phyloP scores from a whole-genome alignment of 1,140 invertebrate genomes.

The Drosophila leontia region DNA sequence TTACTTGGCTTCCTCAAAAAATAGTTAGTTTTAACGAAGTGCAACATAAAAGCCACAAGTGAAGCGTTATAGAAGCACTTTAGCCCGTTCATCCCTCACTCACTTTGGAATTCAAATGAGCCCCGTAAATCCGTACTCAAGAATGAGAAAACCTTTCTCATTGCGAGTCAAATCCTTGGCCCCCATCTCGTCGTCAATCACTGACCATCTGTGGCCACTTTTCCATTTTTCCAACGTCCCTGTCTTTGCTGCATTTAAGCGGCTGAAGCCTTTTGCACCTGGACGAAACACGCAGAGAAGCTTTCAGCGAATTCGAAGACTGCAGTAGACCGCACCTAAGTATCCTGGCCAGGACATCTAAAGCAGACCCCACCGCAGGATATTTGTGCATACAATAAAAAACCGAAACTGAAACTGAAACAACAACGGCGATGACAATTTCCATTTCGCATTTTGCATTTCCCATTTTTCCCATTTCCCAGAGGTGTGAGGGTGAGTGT shows the following conservation, averaged over 20 bases:
- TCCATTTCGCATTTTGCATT: slow-evolving; percentile 32
- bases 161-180: slow-evolving; percentile 33
- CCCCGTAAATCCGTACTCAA: slow-evolving; percentile 24
- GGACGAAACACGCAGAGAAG: slow-evolving; percentile 37
- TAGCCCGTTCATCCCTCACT: background rate
- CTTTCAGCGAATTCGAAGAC: slow-evolving; percentile 37
- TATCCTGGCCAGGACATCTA: slow-evolving; percentile 27
- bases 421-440: slow-evolving; percentile 44
- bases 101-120: slow-evolving; percentile 42
- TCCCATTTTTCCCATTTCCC: slow-evolving; percentile 25
- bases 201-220: slow-evolving; percentile 12
- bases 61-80: slow-evolving; percentile 5
- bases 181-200: slow-evolving; percentile 29
- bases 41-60: background rate
- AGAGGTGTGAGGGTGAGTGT: slow-evolving; percentile 5
- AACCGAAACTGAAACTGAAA: slow-evolving; percentile 26
- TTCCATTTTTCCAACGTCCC: background rate
- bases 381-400: slow-evolving; percentile 59
- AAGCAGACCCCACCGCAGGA: slow-evolving; percentile 33
- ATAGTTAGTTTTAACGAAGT: background rate
- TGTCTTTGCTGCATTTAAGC: slow-evolving; percentile 8
- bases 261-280: slow-evolving; percentile 44
- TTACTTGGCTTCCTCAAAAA: background rate
- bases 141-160: slow-evolving; percentile 46
- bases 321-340: slow-evolving; percentile 43